Evolutionary conservation across 1,140 invertebrate genomes (phyloP).

Genomic region (Dysdera silvatica): DNA sequence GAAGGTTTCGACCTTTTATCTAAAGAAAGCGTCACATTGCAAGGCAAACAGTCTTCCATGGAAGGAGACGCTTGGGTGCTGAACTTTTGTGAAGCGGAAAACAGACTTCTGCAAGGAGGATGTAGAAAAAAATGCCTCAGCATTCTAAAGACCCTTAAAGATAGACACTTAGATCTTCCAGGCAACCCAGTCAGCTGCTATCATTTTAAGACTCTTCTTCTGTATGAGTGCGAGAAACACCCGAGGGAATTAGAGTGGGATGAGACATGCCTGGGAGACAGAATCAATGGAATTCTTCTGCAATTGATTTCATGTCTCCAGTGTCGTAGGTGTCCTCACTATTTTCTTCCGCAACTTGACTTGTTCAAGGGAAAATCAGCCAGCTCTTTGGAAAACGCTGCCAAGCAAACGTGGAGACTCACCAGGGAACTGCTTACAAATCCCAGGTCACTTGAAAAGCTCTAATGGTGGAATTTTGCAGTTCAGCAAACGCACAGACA

Average conservation of each 20-base stretch:
- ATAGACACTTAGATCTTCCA: slow-evolving; percentile 84
- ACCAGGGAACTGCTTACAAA: slow-evolving; percentile 90
- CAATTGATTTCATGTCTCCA: slow-evolving; percentile 96
- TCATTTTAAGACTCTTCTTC: slow-evolving; percentile 86
- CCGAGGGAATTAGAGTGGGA: slow-evolving; percentile 92
- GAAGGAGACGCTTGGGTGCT: slow-evolving; percentile 97
- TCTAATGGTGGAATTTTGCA: no score
- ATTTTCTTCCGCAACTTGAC: slow-evolving; percentile 85
- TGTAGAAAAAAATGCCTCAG: slow-evolving; percentile 80
- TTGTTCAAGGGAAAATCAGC: slow-evolving; percentile 90
- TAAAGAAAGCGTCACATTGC: slow-evolving; percentile 68
- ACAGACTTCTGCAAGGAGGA: slow-evolving; percentile 73
- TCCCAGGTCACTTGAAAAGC: slow-evolving; percentile 82
- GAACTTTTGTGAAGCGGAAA: slow-evolving; percentile 89
- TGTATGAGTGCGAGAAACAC: slow-evolving; percentile 99
- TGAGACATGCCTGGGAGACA: slow-evolving; percentile 81
- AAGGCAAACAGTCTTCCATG: slow-evolving; percentile 87
- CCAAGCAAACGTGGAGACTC: slow-evolving; percentile 91
- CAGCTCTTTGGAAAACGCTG: slow-evolving; percentile 84
- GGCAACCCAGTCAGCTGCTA: slow-evolving; percentile 89
- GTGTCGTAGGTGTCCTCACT: slow-evolving; percentile 90
- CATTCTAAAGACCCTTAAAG: slow-evolving; percentile 86
- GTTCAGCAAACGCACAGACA: no score
- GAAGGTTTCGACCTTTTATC: slow-evolving; percentile 94
- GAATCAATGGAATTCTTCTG: slow-evolving; percentile 92